A percentile compares a stretch with the other conserved stretches of the same genome.
Evolutionary conservation across 2,113 vertebrate genomes (phyloP).

Genomic region (Gallinago paraguaiae): DNA sequence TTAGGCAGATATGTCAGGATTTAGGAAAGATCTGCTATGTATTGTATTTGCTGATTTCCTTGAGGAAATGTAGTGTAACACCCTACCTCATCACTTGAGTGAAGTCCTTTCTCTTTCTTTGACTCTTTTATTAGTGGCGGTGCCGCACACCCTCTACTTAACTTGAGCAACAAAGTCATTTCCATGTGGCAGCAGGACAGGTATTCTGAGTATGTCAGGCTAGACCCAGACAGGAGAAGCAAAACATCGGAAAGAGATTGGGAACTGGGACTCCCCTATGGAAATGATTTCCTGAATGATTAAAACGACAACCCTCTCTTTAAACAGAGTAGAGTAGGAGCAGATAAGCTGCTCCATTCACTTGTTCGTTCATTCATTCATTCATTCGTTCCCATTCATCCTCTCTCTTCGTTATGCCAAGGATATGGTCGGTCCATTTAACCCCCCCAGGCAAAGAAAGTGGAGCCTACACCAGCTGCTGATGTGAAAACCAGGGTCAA

Average conservation of each 20-base stretch:
- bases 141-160: neutral
- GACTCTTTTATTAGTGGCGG: neutral
- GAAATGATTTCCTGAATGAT: slow-evolving; percentile 48
- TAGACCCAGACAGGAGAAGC: neutral
- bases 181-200: neutral
- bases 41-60: neutral
- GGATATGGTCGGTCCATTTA: slow-evolving; percentile 26
- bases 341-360: slow-evolving; percentile 69
- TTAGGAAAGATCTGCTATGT: neutral
- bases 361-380: slow-evolving; percentile 34
- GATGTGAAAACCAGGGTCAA: neutral
- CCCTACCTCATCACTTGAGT: neutral
- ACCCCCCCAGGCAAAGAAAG: slow-evolving; percentile 15
- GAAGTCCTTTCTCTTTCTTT: neutral
- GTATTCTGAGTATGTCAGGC: neutral
- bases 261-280: neutral
- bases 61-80: neutral
- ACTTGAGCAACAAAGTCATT: neutral
- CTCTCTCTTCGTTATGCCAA: neutral
- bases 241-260: neutral
- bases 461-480: neutral
- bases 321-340: slow-evolving; percentile 48
- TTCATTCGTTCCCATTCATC: slow-evolving; percentile 66
- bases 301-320: slow-evolving; percentile 16
- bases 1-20: neutral